Conservation (phyloP, 2,888 invertebrate genomes). For the Nebria brevicollis region DNA sequence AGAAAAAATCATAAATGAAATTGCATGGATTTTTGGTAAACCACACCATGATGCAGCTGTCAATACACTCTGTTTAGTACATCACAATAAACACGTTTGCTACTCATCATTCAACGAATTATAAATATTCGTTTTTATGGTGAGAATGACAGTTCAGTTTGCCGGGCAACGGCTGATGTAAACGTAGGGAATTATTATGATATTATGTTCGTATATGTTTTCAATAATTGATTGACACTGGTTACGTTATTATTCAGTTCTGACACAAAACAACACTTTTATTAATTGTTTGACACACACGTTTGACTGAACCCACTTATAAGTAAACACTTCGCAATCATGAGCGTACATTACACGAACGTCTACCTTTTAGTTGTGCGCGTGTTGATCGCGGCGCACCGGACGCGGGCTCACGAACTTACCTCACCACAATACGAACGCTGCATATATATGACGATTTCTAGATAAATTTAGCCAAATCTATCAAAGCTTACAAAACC, state of each 20-base stretch:
- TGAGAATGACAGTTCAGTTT: conserved; percentile 43
- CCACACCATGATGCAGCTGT: conserved; percentile 31
- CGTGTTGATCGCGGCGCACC: conserved; percentile 15
- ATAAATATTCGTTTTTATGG: conserved; percentile 27
- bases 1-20: conserved; percentile 42
- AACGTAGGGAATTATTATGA: not conserved
- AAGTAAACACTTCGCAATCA: conserved; percentile 36
- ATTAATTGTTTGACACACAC: conserved; percentile 17
- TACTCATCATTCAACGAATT: conserved; percentile 31
- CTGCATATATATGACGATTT: conserved; percentile 16
- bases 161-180: conserved; percentile 28
- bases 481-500: not conserved
- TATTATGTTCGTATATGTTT: not conserved
- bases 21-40: conserved; percentile 33
- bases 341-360: conserved; percentile 34
- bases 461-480: conserved; percentile 29
- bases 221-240: not conserved
- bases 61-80: conserved; percentile 22
- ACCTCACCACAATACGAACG: conserved; percentile 23
- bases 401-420: conserved; percentile 27
- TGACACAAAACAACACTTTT: not conserved
- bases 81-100: conserved; percentile 19
- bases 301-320: conserved; percentile 22
- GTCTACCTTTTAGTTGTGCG: conserved; percentile 14
- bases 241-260: not conserved